These are phyloP conservation scores for Scortum barcoo DNA, from an alignment of 2,113 vertebrate genomes.

Conservation along the genomic window DNA sequence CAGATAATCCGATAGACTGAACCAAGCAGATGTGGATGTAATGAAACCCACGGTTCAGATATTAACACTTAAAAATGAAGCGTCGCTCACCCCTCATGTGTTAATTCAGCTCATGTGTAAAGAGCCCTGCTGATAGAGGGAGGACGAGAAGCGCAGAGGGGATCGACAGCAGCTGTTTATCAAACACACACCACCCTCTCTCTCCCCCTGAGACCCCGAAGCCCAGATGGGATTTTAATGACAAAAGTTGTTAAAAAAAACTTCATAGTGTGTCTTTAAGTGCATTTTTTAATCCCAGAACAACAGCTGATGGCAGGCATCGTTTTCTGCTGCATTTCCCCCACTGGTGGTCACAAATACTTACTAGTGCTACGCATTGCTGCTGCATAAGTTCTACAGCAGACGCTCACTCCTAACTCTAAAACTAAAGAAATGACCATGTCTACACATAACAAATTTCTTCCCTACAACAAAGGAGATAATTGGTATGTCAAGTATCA, in stretches of 20 bases:
- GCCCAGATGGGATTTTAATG: slow-evolving; percentile 63
- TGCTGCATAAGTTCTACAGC: background rate
- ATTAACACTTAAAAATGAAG: slow-evolving; percentile 29
- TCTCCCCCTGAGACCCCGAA: slow-evolving; percentile 18
- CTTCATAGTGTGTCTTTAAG: slow-evolving; percentile 45
- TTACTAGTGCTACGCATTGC: background rate
- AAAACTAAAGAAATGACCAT: background rate
- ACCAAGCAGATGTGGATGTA: slow-evolving; percentile 2
- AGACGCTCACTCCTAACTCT: background rate
- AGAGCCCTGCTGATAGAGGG: background rate
- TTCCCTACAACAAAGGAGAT: background rate
- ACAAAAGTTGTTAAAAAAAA: slow-evolving; percentile 56
- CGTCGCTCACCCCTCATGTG: slow-evolving; percentile 8
- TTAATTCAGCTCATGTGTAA: slow-evolving; percentile 34
- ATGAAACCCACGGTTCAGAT: slow-evolving; percentile 32
- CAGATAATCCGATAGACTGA: slow-evolving; percentile 13
- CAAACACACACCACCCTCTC: slow-evolving; percentile 12
- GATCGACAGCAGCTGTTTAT: slow-evolving; percentile 57
- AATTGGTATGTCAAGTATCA: background rate
- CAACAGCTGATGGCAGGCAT: background rate
- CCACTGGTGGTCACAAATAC: slow-evolving; percentile 1
- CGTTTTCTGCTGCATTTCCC: background rate
- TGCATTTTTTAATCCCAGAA: background rate
- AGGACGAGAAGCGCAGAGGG: slow-evolving; percentile 13
- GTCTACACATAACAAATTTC: background rate